Evolutionary conservation across 2,888 invertebrate genomes (phyloP), one percentile per base, ranked within the genome.

Genomic region (Drosophila quinaria): DNA sequence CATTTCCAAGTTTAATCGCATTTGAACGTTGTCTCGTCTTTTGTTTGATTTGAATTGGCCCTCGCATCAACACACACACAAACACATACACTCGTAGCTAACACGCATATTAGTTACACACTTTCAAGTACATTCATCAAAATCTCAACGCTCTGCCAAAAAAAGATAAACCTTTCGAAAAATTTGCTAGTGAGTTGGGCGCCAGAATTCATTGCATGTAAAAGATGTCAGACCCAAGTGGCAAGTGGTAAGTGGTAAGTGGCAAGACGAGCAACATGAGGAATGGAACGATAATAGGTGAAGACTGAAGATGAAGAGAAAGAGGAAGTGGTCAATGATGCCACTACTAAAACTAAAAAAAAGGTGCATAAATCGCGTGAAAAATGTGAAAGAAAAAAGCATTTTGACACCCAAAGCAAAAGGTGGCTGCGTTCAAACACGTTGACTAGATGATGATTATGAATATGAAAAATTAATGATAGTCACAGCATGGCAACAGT

Each of bases 391-490:
- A 89, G 81, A 80, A 78, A 81, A 89, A 70, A 75, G 74, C 87
- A 74, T 89, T 88, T 86, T 88, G 88, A 83, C 83, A 86, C 80
- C 83, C 74, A 65, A 68, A 80, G 79, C 71, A 73, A 76, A 78
- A 79, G 79, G 79, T 79, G 75, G 59, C 51, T 49, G 47, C 56
- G 80, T 73, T 76, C 68, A 79, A 80, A 67, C 80, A 77, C 78
- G 78, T 80, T 80, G 84, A 80, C 79, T 80, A 74, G 89, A 85
- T 87, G 87, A 88, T 87, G 88, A 87, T 87, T 89, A 87, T 90
- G 88, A 87, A 86, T 90, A 90, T 87, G 87, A 90, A 90, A 89
- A 88, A 88, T 90, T 90, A 90, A 83, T 87, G 89, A 90, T 90
- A 86, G 88, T 81, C 87, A 88, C 89, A 90, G 83, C 80, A 87